Evolutionary conservation across 2,113 vertebrate species (phyloP).

Genomic region (Promerops cafer): DNA sequence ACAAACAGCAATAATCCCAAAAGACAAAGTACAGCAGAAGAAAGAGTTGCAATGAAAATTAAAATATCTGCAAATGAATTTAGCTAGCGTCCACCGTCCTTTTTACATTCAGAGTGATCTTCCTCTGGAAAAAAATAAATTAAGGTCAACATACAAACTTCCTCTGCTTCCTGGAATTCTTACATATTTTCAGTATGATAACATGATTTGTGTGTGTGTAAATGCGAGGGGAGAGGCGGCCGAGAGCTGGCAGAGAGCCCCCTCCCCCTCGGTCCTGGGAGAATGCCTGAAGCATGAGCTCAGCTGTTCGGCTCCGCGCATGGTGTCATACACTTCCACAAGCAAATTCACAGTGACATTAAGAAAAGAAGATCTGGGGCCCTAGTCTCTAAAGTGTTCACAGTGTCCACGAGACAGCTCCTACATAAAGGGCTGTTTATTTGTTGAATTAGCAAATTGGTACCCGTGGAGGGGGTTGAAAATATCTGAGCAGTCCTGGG

Average conservation of each 20-base stretch:
- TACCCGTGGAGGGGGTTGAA: not conserved
- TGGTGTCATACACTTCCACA: constrained; percentile 69
- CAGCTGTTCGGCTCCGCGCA: constrained; percentile 58
- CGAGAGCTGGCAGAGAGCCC: constrained; percentile 27
- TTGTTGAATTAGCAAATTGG: constrained; percentile 1
- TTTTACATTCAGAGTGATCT: constrained; percentile 22
- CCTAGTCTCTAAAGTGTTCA: constrained; percentile 2
- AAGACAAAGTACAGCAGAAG: not conserved
- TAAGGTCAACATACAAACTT: constrained; percentile 66
- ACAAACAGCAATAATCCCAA: not conserved
- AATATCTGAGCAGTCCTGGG: not conserved
- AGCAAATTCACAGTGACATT: constrained; percentile 70
- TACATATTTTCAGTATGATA: constrained; percentile 69
- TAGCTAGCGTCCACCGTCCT: not conserved
- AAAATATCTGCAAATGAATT: constrained; percentile 7
- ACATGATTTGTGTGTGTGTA: constrained; percentile 64
- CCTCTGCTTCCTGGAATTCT: constrained; percentile 69
- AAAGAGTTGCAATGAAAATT: not conserved
- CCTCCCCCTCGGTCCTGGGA: constrained; percentile 56
- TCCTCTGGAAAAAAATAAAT: constrained; percentile 38
- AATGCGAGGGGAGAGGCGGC: constrained; percentile 41
- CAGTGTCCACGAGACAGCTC: constrained; percentile 1
- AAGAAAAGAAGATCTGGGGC: constrained; percentile 53
- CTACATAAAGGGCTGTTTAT: constrained; percentile 20
- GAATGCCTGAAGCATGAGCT: constrained; percentile 73